Percentiles rank a stretch among this genome's conserved stretches.
phyloP scores from a whole-genome alignment of 2,888 invertebrate species.

The Lasioglossum marginatum region DNA sequence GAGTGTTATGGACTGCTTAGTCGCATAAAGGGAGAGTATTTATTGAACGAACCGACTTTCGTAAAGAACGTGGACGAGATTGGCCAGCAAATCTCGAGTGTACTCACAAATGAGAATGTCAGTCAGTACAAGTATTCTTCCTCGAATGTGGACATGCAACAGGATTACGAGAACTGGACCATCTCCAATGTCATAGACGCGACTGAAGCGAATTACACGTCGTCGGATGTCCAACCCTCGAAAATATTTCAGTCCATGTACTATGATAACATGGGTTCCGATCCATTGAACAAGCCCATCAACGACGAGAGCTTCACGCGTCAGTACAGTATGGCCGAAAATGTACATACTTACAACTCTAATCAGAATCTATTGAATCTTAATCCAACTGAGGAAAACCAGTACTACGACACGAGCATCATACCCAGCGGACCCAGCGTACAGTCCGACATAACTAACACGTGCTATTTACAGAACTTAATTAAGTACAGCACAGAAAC shows the following conservation, averaged over 20 bases:
- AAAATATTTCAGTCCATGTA: constrained; percentile 67
- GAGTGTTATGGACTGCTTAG: constrained; percentile 70
- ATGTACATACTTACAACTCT: constrained; percentile 37
- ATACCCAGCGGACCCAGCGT: constrained; percentile 44
- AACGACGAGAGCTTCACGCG: constrained; percentile 48
- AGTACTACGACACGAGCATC: constrained; percentile 60
- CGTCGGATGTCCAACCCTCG: constrained; percentile 56
- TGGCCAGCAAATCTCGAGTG: constrained; percentile 60
- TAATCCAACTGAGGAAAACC: constrained; percentile 48
- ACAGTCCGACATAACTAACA: constrained; percentile 54
- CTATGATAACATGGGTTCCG: constrained; percentile 59
- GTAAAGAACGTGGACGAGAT: constrained; percentile 59
- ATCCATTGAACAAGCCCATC: constrained; percentile 29
- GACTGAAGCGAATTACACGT: constrained; percentile 29
- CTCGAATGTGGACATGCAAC: constrained; percentile 68
- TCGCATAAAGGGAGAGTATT: constrained; percentile 62
- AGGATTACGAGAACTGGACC: constrained; percentile 77
- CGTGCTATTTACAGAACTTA: constrained; percentile 69
- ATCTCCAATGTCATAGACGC: constrained; percentile 65
- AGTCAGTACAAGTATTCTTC: constrained; percentile 67
- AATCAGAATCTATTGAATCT: constrained; percentile 57
- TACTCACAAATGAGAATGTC: constrained; percentile 49
- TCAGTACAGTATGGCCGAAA: constrained; percentile 58
- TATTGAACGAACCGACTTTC: constrained; percentile 60
- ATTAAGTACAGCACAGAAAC: constrained; percentile 55